Evolutionary conservation across 1,140 invertebrate species (phyloP), one percentile per base, ranked within the genome.

Genomic region (Bombus breviceps): DNA sequence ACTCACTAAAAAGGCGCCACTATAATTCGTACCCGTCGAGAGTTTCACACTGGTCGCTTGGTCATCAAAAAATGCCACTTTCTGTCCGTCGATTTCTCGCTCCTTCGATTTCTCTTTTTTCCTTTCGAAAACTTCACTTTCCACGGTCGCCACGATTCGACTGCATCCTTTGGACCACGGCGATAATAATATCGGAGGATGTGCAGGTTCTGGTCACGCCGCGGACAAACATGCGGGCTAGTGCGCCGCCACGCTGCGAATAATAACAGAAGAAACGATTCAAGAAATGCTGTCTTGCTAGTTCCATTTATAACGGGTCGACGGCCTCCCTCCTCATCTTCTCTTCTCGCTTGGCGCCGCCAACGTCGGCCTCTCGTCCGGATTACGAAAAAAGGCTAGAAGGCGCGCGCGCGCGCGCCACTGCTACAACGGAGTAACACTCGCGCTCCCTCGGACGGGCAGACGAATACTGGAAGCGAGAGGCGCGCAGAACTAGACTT

Each of bases 291-390:
- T 66, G 86, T 82, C 89, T 88, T 79, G 85, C 89, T 86, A 84
- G 86, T 90, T 90, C 89, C 88, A 90, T 90, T 89, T 90, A 88
- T 90, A 90, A 90, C 89, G 88, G 89, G 89, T 90, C 89, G 89
- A 90, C 88, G 89, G 89, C 89, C 89, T 90, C 83, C 88, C 89
- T 83, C 82, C 88, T 86, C 89, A 83, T 90, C 89, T 87, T 89
- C 88, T 85, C 88, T 90, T 89, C 88, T 90, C 86, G 89, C 89
- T 90, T 89, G 89, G 89, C 89, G 89, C 89, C 89, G 88, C 89
- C 85, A 86, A 89, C 88, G 85, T 89, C 89, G 85, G 88, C 66
- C 57, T 32, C 78, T 32, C 78, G 84, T 85, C 66, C 84, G 71
- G 88, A 89, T 89, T 89, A 89, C 88, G 88, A 89, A 89, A 89